Conservation (phyloP, 1,140 invertebrate species). For the Papilio polytes region DNA sequence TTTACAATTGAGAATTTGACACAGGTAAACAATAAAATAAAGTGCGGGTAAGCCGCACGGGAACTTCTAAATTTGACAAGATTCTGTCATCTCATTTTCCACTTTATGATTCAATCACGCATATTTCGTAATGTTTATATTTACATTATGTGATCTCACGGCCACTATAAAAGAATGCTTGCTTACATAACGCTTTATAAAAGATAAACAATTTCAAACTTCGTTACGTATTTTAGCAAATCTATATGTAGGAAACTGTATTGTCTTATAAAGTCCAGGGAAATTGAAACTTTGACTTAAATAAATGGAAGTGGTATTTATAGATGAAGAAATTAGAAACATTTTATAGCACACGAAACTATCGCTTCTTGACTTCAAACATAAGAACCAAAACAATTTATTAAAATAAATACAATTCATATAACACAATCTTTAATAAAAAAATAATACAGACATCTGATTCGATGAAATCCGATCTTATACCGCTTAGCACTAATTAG, state of each 20-base stretch:
- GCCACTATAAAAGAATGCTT: background rate
- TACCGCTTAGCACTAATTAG: background rate
- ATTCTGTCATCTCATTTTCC: background rate
- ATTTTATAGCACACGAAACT: no score
- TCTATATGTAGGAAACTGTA: background rate
- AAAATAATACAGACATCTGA: background rate
- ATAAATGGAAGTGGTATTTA: no score
- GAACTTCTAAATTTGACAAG: background rate
- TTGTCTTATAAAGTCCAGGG: no score
- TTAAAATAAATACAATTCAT: background rate
- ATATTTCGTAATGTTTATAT: slow-evolving; percentile 11
- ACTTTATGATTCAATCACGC: background rate
- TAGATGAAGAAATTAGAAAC: no score
- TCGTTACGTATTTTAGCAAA: background rate
- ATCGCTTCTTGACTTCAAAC: no score
- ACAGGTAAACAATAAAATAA: no score
- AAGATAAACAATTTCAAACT: background rate
- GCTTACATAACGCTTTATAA: background rate
- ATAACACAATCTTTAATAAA: background rate
- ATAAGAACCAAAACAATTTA: no score
- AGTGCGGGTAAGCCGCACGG: no score
- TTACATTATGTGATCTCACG: background rate
- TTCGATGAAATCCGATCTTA: background rate
- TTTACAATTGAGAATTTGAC: no score
- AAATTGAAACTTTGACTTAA: no score